Evolutionary conservation across 2,888 invertebrate species (phyloP), one percentile per base, ranked within the genome.

Genomic region (Hypsopygia costalis): DNA sequence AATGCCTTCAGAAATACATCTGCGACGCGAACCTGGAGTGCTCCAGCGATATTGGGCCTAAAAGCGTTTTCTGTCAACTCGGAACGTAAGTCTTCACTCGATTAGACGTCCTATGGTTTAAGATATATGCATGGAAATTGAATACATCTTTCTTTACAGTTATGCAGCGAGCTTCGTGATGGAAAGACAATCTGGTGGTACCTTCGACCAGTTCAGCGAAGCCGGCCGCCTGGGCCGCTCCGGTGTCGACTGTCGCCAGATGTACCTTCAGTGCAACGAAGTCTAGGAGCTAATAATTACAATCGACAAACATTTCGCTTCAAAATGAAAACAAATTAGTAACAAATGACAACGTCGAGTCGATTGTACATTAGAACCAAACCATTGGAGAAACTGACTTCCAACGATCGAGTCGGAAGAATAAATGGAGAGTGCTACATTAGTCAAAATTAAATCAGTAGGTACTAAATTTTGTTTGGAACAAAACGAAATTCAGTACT

Each of bases 1-100:
- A 92, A 62, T 97, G 97, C 69, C 93, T 95, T 74, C 94, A 96
- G 78, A 95, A 94, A 67, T 95, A 95, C 77, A 91, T 97, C 55
- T 97, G 97, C 70, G 96, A 97, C 61, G 97, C 97, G 12, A 97
- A 95, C 78, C 93, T 91, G 36, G 97, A 97, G 66, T 97, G 97
- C 77, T 91, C 94, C 20, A 90, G 92, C 36, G 96, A 96, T 70
- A 93, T 94, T 51, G 94, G 94, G 81, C 90, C 94, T 81, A 91
- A 94, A 89, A 95, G 95, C 62, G 93, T 97, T 60, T 96, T 97
- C 91, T 97, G 97, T 69, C 96, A 97, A 82, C 91, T 97, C 62
- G 97, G 96, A 93, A 95, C 95, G 97, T 97, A 87, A 94, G 96
- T 92, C 51, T 37, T 27, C 25, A 7, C 25, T 25, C 6, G 25